A percentile compares a stretch with the other conserved stretches of the same genome.
These are phyloP conservation scores for Salpingus planirostris DNA, from an alignment of 2,888 invertebrate species.

Conservation along the genomic window DNA sequence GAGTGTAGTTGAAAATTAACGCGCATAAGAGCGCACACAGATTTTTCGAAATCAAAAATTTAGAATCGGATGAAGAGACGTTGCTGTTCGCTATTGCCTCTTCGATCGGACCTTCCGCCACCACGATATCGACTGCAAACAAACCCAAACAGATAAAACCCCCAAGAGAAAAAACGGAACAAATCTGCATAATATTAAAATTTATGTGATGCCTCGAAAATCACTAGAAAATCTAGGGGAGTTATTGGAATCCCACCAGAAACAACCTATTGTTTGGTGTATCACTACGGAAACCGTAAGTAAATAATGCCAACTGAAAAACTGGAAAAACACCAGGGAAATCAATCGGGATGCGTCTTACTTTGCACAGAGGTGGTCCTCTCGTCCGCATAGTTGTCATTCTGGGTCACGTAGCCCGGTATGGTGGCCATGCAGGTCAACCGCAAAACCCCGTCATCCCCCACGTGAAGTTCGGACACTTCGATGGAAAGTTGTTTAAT, in stretches of 20 bases:
- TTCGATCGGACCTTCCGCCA: slow-evolving; percentile 28
- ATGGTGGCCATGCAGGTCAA: slow-evolving; percentile 72
- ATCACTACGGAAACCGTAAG: too few species aligned
- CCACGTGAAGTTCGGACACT: slow-evolving; percentile 61
- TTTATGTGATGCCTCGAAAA: too few species aligned
- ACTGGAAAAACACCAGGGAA: not conserved
- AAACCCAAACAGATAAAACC: too few species aligned
- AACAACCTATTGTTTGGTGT: too few species aligned
- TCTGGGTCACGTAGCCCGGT: slow-evolving; percentile 62
- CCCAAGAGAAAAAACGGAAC: too few species aligned
- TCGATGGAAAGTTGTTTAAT: slow-evolving; percentile 66
- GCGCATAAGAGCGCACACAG: too few species aligned
- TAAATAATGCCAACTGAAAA: not conserved
- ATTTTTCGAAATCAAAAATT: too few species aligned
- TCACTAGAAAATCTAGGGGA: too few species aligned
- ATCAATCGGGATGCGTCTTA: slow-evolving; percentile 29
- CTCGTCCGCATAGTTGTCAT: slow-evolving; percentile 65
- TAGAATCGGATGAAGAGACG: slow-evolving; percentile 10
- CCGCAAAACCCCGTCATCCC: slow-evolving; percentile 59
- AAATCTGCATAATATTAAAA: too few species aligned
- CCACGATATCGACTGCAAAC: slow-evolving; percentile 26
- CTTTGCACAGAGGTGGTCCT: slow-evolving; percentile 65
- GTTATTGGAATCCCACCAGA: too few species aligned
- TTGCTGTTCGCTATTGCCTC: slow-evolving; percentile 10
- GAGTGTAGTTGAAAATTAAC: too few species aligned